Conservation (phyloP, 2,888 invertebrate species). For the Rutpela maculata region DNA sequence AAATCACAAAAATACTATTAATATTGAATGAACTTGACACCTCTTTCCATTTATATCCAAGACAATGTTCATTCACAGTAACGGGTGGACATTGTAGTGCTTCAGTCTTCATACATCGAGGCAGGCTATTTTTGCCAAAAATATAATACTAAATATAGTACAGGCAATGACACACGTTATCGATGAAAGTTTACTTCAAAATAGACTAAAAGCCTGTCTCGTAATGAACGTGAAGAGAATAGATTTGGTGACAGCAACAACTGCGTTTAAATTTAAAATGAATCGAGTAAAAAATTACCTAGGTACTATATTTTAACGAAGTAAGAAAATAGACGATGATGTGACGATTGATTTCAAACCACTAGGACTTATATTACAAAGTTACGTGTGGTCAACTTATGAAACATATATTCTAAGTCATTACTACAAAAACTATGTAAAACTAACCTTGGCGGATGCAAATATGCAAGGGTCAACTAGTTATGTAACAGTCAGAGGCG, state of each 20-base stretch:
- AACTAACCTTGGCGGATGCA: not conserved
- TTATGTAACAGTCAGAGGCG: not conserved
- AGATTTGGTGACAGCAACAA: not conserved
- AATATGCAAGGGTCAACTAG: not conserved
- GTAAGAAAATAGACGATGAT: not conserved
- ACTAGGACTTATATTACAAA: not conserved
- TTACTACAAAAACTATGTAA: not conserved
- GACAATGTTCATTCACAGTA: conserved; percentile 7
- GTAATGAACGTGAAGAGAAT: conserved; percentile 7
- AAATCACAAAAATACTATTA: not conserved
- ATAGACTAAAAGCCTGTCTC: conserved; percentile 1
- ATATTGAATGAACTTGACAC: not conserved
- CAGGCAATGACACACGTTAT: conserved; percentile 2
- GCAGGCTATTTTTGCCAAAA: conserved; percentile 2
- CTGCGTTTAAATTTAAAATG: not conserved
- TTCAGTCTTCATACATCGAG: not conserved
- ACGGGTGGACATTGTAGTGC: not conserved
- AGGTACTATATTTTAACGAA: conserved; percentile 7
- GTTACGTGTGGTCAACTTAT: not conserved
- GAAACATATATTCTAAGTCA: not conserved
- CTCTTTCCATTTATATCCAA: not conserved
- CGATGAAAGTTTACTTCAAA: not conserved
- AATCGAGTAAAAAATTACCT: not conserved
- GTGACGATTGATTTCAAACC: not conserved
- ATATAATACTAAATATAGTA: conserved; percentile 7